A percentile compares a stretch with the other conserved stretches of the same genome.
Conservation (phyloP, 1,140 invertebrate species). For the Drepana arcuata region DNA sequence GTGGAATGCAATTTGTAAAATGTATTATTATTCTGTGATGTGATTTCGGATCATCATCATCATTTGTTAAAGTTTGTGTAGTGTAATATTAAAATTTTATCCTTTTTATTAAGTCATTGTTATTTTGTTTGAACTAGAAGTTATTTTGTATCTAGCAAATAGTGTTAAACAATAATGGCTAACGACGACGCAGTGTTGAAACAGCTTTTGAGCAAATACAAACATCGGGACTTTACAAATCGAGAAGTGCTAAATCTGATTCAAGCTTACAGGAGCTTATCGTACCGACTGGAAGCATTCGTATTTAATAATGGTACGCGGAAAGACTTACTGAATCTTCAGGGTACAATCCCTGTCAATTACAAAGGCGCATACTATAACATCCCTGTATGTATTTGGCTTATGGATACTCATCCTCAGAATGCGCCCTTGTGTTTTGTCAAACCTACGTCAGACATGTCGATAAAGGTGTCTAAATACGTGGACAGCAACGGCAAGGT, state of each 20-base stretch:
- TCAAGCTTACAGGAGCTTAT: constrained; percentile 80
- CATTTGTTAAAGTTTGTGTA: too few species aligned
- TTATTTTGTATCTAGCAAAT: too few species aligned
- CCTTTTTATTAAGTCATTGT: too few species aligned
- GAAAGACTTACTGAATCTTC: constrained; percentile 87
- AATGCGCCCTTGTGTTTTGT: constrained; percentile 99
- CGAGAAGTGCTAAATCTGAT: constrained; percentile 82
- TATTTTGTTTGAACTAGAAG: too few species aligned
- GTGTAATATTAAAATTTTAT: too few species aligned
- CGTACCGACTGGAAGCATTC: constrained; percentile 71
- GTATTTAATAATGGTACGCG: constrained; percentile 92
- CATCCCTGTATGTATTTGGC: constrained; percentile 97
- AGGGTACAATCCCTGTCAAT: constrained; percentile 93
- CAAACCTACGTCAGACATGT: constrained; percentile 95
- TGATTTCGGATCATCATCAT: too few species aligned
- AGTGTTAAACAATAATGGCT: constrained; percentile 34
- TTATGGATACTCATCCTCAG: constrained; percentile 97
- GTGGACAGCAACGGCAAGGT: constrained; percentile 97
- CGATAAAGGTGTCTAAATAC: constrained; percentile 93
- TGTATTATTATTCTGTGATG: too few species aligned
- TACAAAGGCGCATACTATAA: constrained; percentile 95
- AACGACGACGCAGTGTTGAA: constrained; percentile 71
- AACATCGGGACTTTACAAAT: constrained; percentile 82
- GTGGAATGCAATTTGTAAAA: too few species aligned
- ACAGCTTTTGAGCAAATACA: constrained; percentile 76